phyloP scores from a whole-genome alignment of 1,140 invertebrate genomes.

The Ceratosolen fusciceps region DNA sequence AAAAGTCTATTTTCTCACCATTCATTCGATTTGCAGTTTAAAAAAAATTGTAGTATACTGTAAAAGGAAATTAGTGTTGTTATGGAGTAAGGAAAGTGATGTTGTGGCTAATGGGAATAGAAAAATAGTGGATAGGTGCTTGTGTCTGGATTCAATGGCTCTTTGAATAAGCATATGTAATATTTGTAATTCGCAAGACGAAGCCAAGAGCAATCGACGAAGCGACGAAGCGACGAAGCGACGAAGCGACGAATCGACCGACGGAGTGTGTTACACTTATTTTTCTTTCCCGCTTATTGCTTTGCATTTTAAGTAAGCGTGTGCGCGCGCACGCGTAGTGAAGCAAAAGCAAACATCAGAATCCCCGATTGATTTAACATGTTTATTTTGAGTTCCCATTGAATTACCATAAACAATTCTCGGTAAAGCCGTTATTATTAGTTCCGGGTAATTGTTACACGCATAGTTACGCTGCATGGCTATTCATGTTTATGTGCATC shows the following conservation, averaged over 20 bases:
- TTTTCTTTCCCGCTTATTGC: slow-evolving; percentile 28
- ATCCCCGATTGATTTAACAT: no score
- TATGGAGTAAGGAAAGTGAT: not conserved
- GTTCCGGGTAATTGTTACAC: not conserved
- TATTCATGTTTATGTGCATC: slow-evolving; percentile 66
- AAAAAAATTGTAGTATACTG: no score
- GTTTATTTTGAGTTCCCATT: not conserved
- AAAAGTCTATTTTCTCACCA: no score
- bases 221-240: no score
- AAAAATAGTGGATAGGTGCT: slow-evolving; percentile 1
- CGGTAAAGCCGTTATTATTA: not conserved
- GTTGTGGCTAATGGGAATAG: not conserved
- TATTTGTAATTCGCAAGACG: not conserved
- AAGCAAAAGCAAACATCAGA: no score
- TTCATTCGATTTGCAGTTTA: no score
- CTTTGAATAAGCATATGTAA: not conserved
- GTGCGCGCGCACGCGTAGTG: not conserved
- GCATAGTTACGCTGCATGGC: slow-evolving; percentile 61
- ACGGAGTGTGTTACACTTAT: slow-evolving; percentile 7
- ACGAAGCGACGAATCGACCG: not conserved
- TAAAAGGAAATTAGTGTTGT: no score
- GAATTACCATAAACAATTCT: not conserved
- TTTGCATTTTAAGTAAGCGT: slow-evolving; percentile 7
- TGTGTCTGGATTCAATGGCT: slow-evolving; percentile 20
- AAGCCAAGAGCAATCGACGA: not conserved